Evolutionary conservation across 1,140 invertebrate species (phyloP).

Genomic region (Diachasmimorpha longicaudata): DNA sequence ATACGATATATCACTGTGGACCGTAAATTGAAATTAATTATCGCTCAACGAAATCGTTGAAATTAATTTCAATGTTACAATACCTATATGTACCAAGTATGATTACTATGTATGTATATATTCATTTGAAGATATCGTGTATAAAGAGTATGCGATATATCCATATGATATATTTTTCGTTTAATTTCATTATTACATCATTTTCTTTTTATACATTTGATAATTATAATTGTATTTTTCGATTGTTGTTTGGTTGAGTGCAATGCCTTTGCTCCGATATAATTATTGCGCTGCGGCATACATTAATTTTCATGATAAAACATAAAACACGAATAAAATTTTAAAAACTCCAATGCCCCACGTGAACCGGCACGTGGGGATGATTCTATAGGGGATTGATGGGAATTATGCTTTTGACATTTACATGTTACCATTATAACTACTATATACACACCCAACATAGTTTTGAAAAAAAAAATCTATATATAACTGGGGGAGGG

Average conservation of each 20-base stretch:
- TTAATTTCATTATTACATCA: conserved; percentile 36
- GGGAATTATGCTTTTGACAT: conserved; percentile 15
- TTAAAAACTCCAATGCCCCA: not conserved
- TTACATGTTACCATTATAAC: conserved; percentile 17
- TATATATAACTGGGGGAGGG: conserved; percentile 27
- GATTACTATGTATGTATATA: conserved; percentile 23
- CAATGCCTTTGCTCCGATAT: conserved; percentile 44
- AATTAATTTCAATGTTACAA: conserved; percentile 22
- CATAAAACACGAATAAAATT: not conserved
- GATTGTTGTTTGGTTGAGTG: conserved; percentile 46
- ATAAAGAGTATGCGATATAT: conserved; percentile 31
- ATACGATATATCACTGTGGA: conserved; percentile 33
- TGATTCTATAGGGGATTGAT: not conserved
- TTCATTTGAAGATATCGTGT: conserved; percentile 31
- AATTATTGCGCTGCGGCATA: conserved; percentile 36
- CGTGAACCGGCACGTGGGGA: not conserved
- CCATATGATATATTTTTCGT: conserved; percentile 25
- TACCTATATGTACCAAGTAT: conserved; percentile 23
- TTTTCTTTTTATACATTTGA: conserved; percentile 40
- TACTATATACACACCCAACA: conserved; percentile 9
- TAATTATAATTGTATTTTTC: conserved; percentile 40
- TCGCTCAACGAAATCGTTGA: not conserved
- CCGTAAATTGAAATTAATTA: conserved; percentile 21
- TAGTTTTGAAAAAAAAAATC: conserved; percentile 9
- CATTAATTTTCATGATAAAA: conserved; percentile 2